phyloP scores from a whole-genome alignment of 1,140 invertebrate species.

The Octopus bimaculoides region DNA sequence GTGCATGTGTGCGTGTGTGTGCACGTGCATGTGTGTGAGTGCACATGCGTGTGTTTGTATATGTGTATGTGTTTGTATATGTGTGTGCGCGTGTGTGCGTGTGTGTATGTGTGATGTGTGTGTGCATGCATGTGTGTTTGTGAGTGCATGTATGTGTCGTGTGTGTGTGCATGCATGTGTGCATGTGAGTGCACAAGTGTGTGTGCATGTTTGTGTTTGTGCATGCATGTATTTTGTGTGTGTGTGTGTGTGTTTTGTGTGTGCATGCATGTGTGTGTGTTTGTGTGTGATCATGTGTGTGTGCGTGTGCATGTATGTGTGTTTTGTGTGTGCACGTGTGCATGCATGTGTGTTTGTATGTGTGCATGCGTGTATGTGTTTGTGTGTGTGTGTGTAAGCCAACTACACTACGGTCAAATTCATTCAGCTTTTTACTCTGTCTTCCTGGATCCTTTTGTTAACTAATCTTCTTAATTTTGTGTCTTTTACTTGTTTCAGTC shows the following conservation, averaged over 20 bases:
- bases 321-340: neutral
- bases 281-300: neutral
- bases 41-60: neutral
- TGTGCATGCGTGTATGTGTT: no score
- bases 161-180: neutral
- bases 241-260: neutral
- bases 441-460: no score
- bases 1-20: neutral
- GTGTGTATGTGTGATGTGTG: neutral
- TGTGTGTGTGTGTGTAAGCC: no score
- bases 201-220: no score
- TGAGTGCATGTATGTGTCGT: neutral
- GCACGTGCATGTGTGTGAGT: neutral
- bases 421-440: no score
- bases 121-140: neutral
- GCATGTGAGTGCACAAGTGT: neutral
- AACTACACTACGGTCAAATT: no score
- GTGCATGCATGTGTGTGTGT: neutral
- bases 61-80: neutral
- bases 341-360: no score
- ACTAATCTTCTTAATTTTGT: no score
- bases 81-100: neutral
- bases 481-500: no score
- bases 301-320: neutral
- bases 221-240: neutral